Percentiles rank a stretch among this genome's conserved stretches.
These are phyloP conservation scores for Margarornis squamiger DNA, from an alignment of 2,797 vertebrate genomes.

Conservation along the genomic window DNA sequence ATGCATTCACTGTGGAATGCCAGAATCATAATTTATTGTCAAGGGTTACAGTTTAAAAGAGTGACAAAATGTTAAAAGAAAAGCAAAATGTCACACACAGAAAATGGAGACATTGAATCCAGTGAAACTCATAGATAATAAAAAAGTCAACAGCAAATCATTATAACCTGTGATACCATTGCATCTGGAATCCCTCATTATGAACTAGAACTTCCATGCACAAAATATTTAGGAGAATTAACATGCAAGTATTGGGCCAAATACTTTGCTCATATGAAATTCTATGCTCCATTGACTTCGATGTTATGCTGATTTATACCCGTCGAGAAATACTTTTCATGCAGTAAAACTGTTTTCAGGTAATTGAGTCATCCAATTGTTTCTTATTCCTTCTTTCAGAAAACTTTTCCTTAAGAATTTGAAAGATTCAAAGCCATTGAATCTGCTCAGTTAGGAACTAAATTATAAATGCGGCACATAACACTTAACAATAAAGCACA, in stretches of 20 bases:
- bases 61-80: neutral
- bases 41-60: neutral
- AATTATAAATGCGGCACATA: conserved; percentile 20
- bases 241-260: neutral
- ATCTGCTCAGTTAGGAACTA: neutral
- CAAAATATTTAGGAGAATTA: neutral
- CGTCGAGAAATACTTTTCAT: neutral
- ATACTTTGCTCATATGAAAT: neutral
- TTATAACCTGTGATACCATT: neutral
- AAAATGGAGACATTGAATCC: neutral
- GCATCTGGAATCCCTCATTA: neutral
- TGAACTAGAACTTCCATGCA: neutral
- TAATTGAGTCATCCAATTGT: neutral
- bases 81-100: neutral
- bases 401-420: neutral
- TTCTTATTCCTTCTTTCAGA: neutral
- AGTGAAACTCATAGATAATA: neutral
- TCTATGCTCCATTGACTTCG: neutral
- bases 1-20: neutral
- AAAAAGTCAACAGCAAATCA: neutral
- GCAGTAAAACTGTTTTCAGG: neutral
- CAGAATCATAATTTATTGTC: neutral
- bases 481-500: conserved; percentile 15
- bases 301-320: neutral
- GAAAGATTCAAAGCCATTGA: neutral